Conservation (phyloP, 2,113 vertebrate species). For the Todiramphus saurophagus region DNA sequence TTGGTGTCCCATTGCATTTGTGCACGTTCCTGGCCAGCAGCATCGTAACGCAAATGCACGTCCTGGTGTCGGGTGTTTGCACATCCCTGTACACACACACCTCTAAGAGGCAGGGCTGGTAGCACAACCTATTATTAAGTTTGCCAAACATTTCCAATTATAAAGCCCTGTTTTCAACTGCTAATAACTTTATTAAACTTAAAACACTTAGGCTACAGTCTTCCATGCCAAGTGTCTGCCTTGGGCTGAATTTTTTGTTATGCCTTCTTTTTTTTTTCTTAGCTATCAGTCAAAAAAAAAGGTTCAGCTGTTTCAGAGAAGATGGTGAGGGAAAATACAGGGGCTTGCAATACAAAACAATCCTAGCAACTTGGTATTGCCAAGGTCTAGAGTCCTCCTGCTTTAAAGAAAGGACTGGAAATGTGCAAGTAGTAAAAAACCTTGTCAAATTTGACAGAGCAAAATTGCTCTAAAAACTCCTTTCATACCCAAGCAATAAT, state of each 20-base stretch:
- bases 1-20: background rate
- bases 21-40: background rate
- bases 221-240: slow-evolving; percentile 45
- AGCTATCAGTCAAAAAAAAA: background rate
- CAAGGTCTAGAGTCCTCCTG: background rate
- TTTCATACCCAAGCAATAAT: background rate
- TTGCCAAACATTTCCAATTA: slow-evolving; percentile 61
- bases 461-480: background rate
- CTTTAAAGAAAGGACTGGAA: background rate
- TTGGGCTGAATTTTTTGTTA: slow-evolving; percentile 28
- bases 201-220: slow-evolving; percentile 49
- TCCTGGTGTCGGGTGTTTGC: background rate
- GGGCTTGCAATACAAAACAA: background rate
- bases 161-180: slow-evolving; percentile 61
- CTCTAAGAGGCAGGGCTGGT: slow-evolving; percentile 29
- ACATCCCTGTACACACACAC: background rate
- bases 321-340: background rate
- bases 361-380: background rate
- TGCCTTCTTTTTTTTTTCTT: background rate
- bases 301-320: background rate
- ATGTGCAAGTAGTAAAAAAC: background rate
- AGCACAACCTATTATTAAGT: slow-evolving; percentile 37
- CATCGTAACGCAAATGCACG: background rate
- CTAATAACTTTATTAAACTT: slow-evolving; percentile 59
- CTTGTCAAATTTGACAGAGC: background rate